Evolutionary conservation across 2,888 invertebrate species (phyloP), one percentile per base, ranked within the genome.

Genomic region (Phasia obesa): DNA sequence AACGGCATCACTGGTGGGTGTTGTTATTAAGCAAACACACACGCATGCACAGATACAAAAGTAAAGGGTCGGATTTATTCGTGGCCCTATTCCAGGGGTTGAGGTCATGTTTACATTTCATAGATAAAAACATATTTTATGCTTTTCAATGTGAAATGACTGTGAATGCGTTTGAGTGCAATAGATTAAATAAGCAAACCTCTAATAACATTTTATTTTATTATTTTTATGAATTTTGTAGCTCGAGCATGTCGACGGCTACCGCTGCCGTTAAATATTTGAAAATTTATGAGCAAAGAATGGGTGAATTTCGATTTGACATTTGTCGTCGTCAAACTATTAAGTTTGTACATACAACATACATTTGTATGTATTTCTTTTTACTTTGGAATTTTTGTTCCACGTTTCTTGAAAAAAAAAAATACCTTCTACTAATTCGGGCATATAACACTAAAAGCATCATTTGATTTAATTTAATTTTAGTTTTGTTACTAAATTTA

Each of bases 31-130:
- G 11, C 21, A 13, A 2, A 27, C 47, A 0, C 42, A 13, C 7
- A 19, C 1, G 13, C 11, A 17, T 42, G 38, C 38, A 42, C 15
- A 4, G 15, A 42, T 35, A 38, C 38, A 74, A 73, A 69, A 67
- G 25, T 67, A 53, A 67, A 51, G 67, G 67, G 79, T 74, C 73
- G 73, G 2, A 25, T n/a, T n/a, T n/a, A n/a, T 38, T 79, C 59
- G 59, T 11, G 49, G 44, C 35, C 55, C 49, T 35, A n/a, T 53
- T 47, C 57, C 64, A 9, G 79, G 75, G 83, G 83, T 83, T 79
- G 83, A 83, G 83, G 83, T 83, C 79, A 79, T 79, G 83, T 83
- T 83, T 83, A 79, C 65, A 35, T 76, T 69, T 65, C 60, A 53
- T 59, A 38, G 21, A 31, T 27, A n/a, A 27, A 67, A 27, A 19